Evolutionary conservation across 2,888 invertebrate species (phyloP).

Genomic region (Aromia moschata): DNA sequence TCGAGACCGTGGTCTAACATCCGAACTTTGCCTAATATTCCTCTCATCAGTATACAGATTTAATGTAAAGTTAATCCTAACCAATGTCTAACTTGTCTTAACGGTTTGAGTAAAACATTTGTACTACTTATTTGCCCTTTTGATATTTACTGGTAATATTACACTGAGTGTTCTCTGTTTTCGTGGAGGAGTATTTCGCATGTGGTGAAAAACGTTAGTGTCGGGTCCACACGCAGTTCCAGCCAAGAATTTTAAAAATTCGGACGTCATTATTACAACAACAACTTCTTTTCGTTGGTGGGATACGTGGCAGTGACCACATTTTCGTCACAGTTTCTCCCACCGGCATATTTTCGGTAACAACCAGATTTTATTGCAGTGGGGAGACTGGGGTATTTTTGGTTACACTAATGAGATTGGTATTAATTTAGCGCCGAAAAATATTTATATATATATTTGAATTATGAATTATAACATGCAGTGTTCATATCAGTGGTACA

Average conservation of each 20-base stretch:
- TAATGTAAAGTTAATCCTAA: neutral
- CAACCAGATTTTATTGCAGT: too few species aligned
- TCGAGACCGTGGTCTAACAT: conserved; percentile 4
- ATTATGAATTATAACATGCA: too few species aligned
- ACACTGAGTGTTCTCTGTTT: neutral
- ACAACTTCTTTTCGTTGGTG: neutral
- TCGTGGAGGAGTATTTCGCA: neutral
- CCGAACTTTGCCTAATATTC: conserved; percentile 9
- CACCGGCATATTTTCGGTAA: too few species aligned
- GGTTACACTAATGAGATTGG: too few species aligned
- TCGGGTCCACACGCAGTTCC: neutral
- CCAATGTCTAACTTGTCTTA: neutral
- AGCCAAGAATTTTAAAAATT: neutral
- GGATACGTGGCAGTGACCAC: neutral
- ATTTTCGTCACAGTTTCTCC: too few species aligned
- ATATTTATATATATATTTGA: too few species aligned
- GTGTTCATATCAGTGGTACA: too few species aligned
- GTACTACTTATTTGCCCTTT: neutral
- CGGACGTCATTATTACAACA: neutral
- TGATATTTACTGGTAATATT: conserved; percentile 15
- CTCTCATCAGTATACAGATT: neutral
- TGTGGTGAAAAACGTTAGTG: conserved; percentile 22
- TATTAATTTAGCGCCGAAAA: too few species aligned
- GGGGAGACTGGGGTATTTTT: too few species aligned
- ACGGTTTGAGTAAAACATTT: neutral